These are phyloP conservation scores for Neogobius melanostomus DNA, from an alignment of 2,113 vertebrate species.

Conservation along the genomic window DNA sequence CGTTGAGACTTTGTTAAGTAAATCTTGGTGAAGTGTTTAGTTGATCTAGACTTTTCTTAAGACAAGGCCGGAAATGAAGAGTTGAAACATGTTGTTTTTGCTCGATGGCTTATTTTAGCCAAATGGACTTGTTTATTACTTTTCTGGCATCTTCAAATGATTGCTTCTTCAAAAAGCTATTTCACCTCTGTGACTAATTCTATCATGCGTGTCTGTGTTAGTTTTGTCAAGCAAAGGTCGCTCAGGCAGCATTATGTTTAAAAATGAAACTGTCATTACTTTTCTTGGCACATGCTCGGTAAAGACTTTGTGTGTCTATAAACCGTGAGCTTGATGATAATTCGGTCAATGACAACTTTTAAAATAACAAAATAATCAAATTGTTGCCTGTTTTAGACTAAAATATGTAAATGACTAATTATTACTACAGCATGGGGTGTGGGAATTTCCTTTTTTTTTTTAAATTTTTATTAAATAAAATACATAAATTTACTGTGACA, in stretches of 20 bases:
- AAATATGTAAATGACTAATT: no score
- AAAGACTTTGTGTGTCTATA: not conserved
- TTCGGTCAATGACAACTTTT: no score
- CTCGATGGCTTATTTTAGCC: not conserved
- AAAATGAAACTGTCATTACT: not conserved
- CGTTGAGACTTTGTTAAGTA: not conserved
- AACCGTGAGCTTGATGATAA: no score
- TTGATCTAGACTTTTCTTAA: slow-evolving; percentile 2
- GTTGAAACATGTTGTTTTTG: not conserved
- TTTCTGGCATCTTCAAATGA: not conserved
- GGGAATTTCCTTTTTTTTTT: no score
- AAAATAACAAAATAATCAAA: no score
- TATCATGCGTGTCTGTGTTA: not conserved
- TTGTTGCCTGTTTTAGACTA: no score
- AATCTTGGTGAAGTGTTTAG: not conserved
- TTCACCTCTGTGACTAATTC: not conserved
- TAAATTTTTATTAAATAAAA: no score
- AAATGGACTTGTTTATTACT: not conserved
- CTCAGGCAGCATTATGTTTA: not conserved
- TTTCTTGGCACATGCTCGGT: not conserved
- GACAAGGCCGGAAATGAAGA: slow-evolving; percentile 7
- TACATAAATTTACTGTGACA: no score
- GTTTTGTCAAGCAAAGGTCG: not conserved
- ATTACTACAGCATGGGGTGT: no score
- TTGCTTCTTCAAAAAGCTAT: not conserved